Evolutionary conservation across 2,888 invertebrate species (phyloP).

Genomic region (Ophioninae sp.): DNA sequence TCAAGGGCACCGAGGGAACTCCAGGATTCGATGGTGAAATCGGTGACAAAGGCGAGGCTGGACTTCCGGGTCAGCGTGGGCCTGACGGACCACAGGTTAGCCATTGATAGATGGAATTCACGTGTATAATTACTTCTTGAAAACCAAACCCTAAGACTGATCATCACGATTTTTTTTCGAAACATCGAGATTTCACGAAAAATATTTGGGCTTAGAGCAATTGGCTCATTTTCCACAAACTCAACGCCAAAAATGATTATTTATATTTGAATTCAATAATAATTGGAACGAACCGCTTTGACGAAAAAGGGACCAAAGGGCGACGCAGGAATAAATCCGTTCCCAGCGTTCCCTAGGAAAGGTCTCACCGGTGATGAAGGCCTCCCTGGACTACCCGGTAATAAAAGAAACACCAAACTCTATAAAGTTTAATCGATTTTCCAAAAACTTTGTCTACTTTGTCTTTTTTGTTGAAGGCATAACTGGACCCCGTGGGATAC

Average conservation of each 20-base stretch:
- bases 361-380: slow-evolving; percentile 85
- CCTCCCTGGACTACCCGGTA: slow-evolving; percentile 83
- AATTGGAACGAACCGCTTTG: neutral
- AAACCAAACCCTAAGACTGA: too few species aligned
- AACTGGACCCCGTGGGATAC: slow-evolving; percentile 84
- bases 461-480: slow-evolving; percentile 76
- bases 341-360: slow-evolving; percentile 72
- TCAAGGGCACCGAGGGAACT: slow-evolving; percentile 74
- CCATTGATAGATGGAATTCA: neutral
- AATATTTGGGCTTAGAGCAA: neutral
- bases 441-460: neutral
- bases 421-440: slow-evolving; percentile 22
- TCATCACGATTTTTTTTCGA: neutral
- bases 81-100: slow-evolving; percentile 72
- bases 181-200: slow-evolving; percentile 1
- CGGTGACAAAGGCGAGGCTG: slow-evolving; percentile 81
- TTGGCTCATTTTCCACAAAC: neutral
- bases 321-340: slow-evolving; percentile 77
- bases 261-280: neutral
- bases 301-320: slow-evolving; percentile 78
- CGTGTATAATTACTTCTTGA: too few species aligned
- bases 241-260: neutral
- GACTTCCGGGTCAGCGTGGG: slow-evolving; percentile 82
- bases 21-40: slow-evolving; percentile 76
- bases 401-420: neutral